These are phyloP conservation scores for Ommatoiulus sabulosus DNA, from an alignment of 2,888 invertebrate genomes.

Conservation along the genomic window DNA sequence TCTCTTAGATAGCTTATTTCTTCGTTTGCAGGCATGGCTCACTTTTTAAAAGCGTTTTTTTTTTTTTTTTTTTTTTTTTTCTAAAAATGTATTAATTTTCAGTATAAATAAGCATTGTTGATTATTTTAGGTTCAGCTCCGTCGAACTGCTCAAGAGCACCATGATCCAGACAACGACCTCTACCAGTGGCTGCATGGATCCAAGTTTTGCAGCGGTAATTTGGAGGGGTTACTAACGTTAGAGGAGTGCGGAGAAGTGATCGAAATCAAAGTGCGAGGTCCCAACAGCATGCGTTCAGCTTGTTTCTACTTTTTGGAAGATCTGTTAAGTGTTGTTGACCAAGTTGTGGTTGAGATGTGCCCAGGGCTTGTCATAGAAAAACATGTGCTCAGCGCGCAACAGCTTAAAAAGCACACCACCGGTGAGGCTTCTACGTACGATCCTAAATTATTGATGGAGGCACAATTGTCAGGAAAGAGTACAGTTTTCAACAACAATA, in stretches of 20 bases:
- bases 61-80: neutral
- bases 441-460: conserved; percentile 67
- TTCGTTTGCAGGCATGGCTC: conserved; percentile 74
- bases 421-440: conserved; percentile 61
- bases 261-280: conserved; percentile 78
- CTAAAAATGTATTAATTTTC: neutral
- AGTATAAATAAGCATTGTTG: neutral
- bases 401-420: conserved; percentile 70
- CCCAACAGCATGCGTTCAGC: conserved; percentile 72
- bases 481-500: conserved; percentile 69
- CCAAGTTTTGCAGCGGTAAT: conserved; percentile 77
- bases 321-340: conserved; percentile 75
- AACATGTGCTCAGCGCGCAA: conserved; percentile 75
- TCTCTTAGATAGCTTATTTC: conserved; percentile 76
- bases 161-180: conserved; percentile 75
- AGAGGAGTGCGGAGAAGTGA: conserved; percentile 72
- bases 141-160: conserved; percentile 72
- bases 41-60: neutral
- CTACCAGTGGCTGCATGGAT: conserved; percentile 80
- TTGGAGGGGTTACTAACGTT: conserved; percentile 78
- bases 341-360: conserved; percentile 75
- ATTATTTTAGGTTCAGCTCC: conserved; percentile 72
- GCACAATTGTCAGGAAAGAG: conserved; percentile 68
- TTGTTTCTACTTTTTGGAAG: conserved; percentile 78
- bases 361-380: conserved; percentile 77